Base-by-base conservation (phyloP, 2,797 vertebrate genomes). In the Halcyon leucocephala region DNA sequence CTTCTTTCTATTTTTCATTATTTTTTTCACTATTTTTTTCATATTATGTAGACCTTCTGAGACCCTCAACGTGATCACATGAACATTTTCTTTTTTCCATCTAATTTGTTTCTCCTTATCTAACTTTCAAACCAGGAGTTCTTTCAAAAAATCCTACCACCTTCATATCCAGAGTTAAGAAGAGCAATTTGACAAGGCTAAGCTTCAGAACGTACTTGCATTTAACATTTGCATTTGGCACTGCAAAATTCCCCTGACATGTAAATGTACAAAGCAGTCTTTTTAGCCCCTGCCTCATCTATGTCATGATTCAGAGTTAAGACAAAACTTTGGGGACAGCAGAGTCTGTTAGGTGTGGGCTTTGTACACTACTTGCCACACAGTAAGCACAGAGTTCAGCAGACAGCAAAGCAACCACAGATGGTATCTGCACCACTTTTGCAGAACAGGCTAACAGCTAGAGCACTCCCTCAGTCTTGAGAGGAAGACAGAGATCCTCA, bases 1-100 rank as follows among this genome's bases (percentile, higher is more conserved):
- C 6, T 25, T 52, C 0, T 5, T 3, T 6, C 6, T 25, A 10
- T 5, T 6, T 1, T 7, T 22, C 21, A 24, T 48, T 48, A 6
- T 12, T 28, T 6, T 9, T 3, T 42, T 42, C 42, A 42, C 42
- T 18, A 42, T 42, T 42, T 58, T 58, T 46, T 19, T 3, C 7
- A 65, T 20, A 6, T 7, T 49, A 2, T 5, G 1, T 44, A 79
- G 29, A 57, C 9, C 4, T 69, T 72, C 42, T 72, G 44, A 64
- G 8, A 73, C 0, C 12, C 12, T 52, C 33, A 71, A 74, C 3
- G 31, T 28, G 11, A 54, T 49, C 26, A 64, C 7, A 3, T 58
- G 4, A 14, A 52, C 26, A 52, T 79, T 67, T 5, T 4, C 41
- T 5, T 4, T 44, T 61, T 24, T 17, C 3, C 3, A 25, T 57